These are phyloP conservation scores for Aphidius ervi DNA, from an alignment of 1,140 invertebrate species.

Conservation along the genomic window DNA sequence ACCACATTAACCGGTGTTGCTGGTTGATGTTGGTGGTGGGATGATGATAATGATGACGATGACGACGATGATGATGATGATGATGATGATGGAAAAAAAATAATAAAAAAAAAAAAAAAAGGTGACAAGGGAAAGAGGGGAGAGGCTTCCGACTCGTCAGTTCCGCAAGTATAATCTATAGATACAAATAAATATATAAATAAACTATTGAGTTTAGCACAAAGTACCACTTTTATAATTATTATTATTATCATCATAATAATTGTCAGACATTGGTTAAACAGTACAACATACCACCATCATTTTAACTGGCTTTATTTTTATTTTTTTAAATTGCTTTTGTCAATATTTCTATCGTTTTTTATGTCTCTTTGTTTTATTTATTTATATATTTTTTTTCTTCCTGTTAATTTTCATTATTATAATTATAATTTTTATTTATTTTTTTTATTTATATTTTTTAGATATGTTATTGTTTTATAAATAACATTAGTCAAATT, in stretches of 20 bases:
- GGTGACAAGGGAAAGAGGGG: slow-evolving; percentile 11
- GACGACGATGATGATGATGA: neutral
- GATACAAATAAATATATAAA: neutral
- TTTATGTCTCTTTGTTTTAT: too few relatives aligned
- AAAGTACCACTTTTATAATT: neutral
- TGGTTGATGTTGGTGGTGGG: neutral
- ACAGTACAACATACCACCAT: too few relatives aligned
- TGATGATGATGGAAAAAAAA: slow-evolving; percentile 10
- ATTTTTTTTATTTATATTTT: neutral
- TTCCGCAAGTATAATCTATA: slow-evolving; percentile 42
- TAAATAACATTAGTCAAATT: neutral
- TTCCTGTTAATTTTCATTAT: too few relatives aligned
- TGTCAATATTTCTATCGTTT: too few relatives aligned
- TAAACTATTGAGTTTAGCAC: slow-evolving; percentile 2
- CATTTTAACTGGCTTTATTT: too few relatives aligned
- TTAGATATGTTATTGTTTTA: neutral
- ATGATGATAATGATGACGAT: too few relatives aligned
- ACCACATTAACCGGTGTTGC: slow-evolving; percentile 50
- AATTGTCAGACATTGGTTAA: too few relatives aligned
- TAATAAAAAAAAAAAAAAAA: slow-evolving; percentile 9
- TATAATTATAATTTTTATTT: neutral
- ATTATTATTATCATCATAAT: neutral
- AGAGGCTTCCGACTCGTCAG: slow-evolving; percentile 49
- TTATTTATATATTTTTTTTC: too few relatives aligned
- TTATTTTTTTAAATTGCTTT: too few relatives aligned